Base-by-base conservation (phyloP, 1,140 invertebrate genomes). In the Vanessa atalanta region DNA sequence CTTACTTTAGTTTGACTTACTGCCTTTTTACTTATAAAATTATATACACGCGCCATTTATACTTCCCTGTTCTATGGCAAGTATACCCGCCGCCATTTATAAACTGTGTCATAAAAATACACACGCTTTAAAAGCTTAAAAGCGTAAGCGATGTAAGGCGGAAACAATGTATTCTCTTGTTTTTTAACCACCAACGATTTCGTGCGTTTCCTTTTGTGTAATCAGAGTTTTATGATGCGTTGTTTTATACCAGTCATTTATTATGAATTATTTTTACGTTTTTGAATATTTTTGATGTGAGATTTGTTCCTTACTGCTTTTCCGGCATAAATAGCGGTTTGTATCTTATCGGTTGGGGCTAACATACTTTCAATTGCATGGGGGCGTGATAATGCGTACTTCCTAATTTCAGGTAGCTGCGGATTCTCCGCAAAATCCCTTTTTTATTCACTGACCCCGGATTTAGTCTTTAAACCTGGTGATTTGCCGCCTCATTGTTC, bases 51-150 rank as follows among this genome's bases (percentile, higher is more conserved):
- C 20, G 20, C 20, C 53, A 57, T 23, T 57, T 57, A 16, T 9
- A 23, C 2, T 53, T 57, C 9, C 13, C 53, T 57, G 16, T 57
- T 57, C 53, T 57, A 14, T 57, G 16, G 23, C 12, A 11, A 11
- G 23, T 23, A 57, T n/a, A 23, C 53, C 20, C 53, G 13, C 2
- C 53, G 9, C 13, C 53, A 23, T 57, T 57, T 57, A 20, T 23
- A 57, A 57, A 57, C 23, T 20, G 53, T 23, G 53, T 57, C 12
- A 57, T 57, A 57, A 57, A 57, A 57, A 57, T 57, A 57, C 53
- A 57, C 53, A 13, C 53, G 53, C 53, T 57, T 57, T 57, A 57
- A 57, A 53, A 57, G 23, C 53, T 57, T 57, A 57, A 57, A 57
- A 57, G 53, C 53, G 16, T 9, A 57, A 53, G 6, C 53, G 53